Evolutionary conservation across 2,888 invertebrate species (phyloP).

Genomic region (Eristalis arbustorum): DNA sequence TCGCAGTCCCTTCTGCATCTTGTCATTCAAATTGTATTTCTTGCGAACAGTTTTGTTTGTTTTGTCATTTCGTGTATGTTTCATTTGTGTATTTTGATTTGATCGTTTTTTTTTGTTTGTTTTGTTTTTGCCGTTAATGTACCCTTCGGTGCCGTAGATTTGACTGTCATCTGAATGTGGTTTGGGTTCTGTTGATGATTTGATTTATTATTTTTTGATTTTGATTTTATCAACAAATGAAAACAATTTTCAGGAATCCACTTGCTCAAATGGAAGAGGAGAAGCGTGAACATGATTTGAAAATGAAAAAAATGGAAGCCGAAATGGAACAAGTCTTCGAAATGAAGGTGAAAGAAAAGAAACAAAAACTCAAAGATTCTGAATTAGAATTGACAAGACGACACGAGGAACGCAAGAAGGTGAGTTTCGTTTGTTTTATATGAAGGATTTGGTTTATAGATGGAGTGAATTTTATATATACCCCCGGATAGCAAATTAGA

Average conservation of each 20-base stretch:
- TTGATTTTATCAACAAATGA: conserved; percentile 16
- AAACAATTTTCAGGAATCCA: conserved; percentile 88
- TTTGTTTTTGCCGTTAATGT: not conserved
- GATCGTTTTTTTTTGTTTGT: too few relatives aligned
- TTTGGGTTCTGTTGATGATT: conserved; percentile 24
- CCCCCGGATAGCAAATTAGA: not conserved
- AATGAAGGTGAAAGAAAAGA: conserved; percentile 98
- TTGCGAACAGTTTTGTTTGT: not conserved
- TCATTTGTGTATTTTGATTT: not conserved
- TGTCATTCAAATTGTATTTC: not conserved
- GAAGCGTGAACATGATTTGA: conserved; percentile 95
- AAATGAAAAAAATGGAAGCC: conserved; percentile 99
- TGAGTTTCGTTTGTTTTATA: conserved; percentile 76
- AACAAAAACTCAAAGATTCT: conserved; percentile 96
- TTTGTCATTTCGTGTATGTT: not conserved
- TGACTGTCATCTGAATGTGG: conserved; percentile 31
- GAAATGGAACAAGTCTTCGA: conserved; percentile 99
- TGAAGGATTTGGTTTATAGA: not conserved
- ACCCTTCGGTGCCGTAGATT: conserved; percentile 12
- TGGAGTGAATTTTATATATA: not conserved
- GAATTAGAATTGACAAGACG: conserved; percentile 95
- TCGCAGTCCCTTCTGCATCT: conserved; percentile 15
- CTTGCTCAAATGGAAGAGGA: conserved; percentile 99
- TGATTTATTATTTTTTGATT: conserved; percentile 16
- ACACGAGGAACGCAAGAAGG: conserved; percentile 89